phyloP scores from a whole-genome alignment of 2,888 invertebrate species.

The Pomacea canaliculata region DNA sequence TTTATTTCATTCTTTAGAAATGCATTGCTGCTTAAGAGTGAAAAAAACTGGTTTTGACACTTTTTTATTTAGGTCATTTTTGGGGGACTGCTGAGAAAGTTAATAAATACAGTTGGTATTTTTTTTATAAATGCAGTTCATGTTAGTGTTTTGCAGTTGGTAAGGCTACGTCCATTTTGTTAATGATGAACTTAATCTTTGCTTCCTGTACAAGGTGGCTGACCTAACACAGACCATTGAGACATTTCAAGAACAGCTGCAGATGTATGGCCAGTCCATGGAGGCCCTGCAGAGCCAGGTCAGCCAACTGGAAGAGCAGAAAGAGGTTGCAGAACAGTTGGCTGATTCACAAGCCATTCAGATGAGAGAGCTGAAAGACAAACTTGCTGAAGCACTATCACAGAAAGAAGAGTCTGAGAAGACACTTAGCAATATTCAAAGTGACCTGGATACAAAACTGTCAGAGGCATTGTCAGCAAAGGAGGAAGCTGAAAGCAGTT shows the following conservation, averaged over 20 bases:
- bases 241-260: conserved; percentile 27
- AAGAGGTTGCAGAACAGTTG: conserved; percentile 7
- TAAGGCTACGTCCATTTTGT: no score
- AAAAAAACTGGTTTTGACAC: no score
- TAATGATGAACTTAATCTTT: no score
- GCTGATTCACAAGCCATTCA: conserved; percentile 3
- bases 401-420: background rate
- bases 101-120: no score
- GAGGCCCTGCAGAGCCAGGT: conserved; percentile 31
- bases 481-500: conserved; percentile 1
- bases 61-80: no score
- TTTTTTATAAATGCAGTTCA: no score
- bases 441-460: conserved; percentile 18
- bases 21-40: no score
- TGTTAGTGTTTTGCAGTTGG: no score
- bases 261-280: conserved; percentile 28
- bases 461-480: conserved; percentile 10
- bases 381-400: conserved; percentile 7
- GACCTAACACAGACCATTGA: conserved; percentile 26
- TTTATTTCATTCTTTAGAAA: no score
- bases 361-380: conserved; percentile 25
- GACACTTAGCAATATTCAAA: background rate
- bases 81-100: no score
- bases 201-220: conserved; percentile 16
- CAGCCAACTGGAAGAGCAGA: conserved; percentile 28